Percentiles rank a stretch among this genome's conserved stretches.
These are phyloP conservation scores for Semaprochilodus insignis DNA, from an alignment of 2,797 vertebrate genomes.

Conservation along the genomic window DNA sequence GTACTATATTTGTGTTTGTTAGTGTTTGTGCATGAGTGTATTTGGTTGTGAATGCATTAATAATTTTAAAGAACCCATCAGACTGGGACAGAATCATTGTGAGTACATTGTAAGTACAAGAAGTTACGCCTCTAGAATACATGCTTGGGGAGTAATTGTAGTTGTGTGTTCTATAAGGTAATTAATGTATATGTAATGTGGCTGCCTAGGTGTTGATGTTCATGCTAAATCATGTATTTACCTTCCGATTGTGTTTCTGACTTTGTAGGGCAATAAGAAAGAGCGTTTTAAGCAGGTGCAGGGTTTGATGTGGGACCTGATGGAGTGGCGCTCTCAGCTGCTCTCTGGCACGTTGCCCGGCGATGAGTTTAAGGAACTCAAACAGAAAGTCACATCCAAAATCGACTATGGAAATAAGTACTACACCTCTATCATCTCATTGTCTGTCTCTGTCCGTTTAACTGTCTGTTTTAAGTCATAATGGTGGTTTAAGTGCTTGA, in stretches of 20 bases:
- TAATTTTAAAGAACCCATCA: no score
- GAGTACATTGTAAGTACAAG: no score
- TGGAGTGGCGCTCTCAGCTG: constrained; percentile 99
- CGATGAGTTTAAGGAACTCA: constrained; percentile 97
- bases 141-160: no score
- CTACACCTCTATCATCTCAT: not conserved
- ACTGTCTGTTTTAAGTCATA: not conserved
- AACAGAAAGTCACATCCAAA: constrained; percentile 98
- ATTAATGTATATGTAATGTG: not conserved
- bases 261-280: constrained; percentile 83
- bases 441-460: constrained; percentile 2
- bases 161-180: no score
- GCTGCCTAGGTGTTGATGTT: not conserved
- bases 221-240: not conserved
- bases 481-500: not conserved
- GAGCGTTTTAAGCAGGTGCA: constrained; percentile 86
- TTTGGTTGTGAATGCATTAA: no score
- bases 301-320: constrained; percentile 93
- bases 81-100: no score
- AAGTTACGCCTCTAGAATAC: no score
- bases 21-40: not conserved
- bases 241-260: constrained; percentile 25
- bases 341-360: constrained; percentile 95
- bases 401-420: constrained; percentile 99
- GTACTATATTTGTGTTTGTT: constrained; percentile 68